A percentile compares a stretch with the other conserved stretches of the same genome.
phyloP scores from a whole-genome alignment of 2,888 invertebrate genomes.

The Electrophaes corylata region DNA sequence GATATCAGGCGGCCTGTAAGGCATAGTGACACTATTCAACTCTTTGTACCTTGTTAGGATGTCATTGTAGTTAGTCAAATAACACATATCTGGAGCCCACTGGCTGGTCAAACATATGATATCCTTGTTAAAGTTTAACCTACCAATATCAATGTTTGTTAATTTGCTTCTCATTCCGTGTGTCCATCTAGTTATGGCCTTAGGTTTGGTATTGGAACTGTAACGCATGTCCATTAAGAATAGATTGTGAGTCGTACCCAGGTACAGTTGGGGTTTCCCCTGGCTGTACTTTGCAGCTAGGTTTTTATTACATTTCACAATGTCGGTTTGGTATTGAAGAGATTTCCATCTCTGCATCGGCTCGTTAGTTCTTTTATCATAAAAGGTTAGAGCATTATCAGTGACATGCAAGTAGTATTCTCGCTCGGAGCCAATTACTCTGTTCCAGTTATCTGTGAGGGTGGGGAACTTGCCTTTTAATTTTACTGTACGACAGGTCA shows the following conservation, averaged over 20 bases:
- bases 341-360: constrained; percentile 55
- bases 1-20: constrained; percentile 69
- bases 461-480: constrained; percentile 51
- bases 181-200: constrained; percentile 80
- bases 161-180: constrained; percentile 82
- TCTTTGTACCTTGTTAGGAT: constrained; percentile 47
- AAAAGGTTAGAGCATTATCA: constrained; percentile 59
- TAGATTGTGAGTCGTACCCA: constrained; percentile 68
- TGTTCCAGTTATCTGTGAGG: constrained; percentile 69
- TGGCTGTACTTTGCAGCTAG: constrained; percentile 60
- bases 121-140: constrained; percentile 66
- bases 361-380: constrained; percentile 69
- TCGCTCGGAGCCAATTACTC: constrained; percentile 64
- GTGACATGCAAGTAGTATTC: constrained; percentile 62
- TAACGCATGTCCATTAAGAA: constrained; percentile 69
- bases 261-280: constrained; percentile 58
- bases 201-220: constrained; percentile 48
- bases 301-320: constrained; percentile 61
- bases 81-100: constrained; percentile 73
- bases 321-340: constrained; percentile 56
- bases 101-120: constrained; percentile 70
- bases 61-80: constrained; percentile 63
- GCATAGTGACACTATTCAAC: constrained; percentile 56
- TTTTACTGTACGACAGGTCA: constrained; percentile 60
- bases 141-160: constrained; percentile 63